These are phyloP conservation scores for Epicauta chinensis DNA, from an alignment of 1,140 invertebrate genomes.

Conservation along the genomic window DNA sequence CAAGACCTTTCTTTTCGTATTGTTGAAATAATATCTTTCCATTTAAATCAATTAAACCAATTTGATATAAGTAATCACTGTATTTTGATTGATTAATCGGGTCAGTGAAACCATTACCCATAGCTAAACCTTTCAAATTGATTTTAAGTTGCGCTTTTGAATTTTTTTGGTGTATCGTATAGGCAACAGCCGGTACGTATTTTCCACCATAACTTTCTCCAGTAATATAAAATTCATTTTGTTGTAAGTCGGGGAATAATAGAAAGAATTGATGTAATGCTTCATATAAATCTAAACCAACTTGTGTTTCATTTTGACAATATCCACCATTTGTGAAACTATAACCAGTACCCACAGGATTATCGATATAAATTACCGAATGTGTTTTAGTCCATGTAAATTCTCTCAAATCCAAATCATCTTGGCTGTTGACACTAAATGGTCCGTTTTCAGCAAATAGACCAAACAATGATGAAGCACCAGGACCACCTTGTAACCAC, in stretches of 20 bases:
- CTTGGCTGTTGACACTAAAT: constrained; percentile 45
- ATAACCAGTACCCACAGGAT: constrained; percentile 75
- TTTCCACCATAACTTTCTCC: constrained; percentile 84
- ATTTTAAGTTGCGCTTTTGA: constrained; percentile 51
- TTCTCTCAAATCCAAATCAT: constrained; percentile 45
- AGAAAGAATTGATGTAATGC: constrained; percentile 64
- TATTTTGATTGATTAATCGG: constrained; percentile 71
- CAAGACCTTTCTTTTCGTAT: constrained; percentile 49
- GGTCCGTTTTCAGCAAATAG: constrained; percentile 67
- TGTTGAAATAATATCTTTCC: constrained; percentile 50
- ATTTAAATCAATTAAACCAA: constrained; percentile 65
- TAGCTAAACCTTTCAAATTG: constrained; percentile 67
- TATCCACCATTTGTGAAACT: constrained; percentile 66
- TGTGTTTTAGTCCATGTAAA: constrained; percentile 68
- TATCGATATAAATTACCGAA: constrained; percentile 77
- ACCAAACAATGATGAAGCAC: constrained; percentile 62
- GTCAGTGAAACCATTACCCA: constrained; percentile 79
- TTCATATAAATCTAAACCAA: constrained; percentile 59
- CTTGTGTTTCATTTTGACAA: constrained; percentile 56
- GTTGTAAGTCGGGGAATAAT: constrained; percentile 61
- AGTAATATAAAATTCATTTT: constrained; percentile 65
- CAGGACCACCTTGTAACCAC: constrained; percentile 74
- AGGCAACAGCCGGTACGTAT: constrained; percentile 69
- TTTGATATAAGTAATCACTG: constrained; percentile 64
- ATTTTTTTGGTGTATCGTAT: constrained; percentile 66